Evolutionary conservation across 2,113 vertebrate genomes (phyloP), one percentile per base, ranked within the genome.

Genomic region (Amphiprion percula): DNA sequence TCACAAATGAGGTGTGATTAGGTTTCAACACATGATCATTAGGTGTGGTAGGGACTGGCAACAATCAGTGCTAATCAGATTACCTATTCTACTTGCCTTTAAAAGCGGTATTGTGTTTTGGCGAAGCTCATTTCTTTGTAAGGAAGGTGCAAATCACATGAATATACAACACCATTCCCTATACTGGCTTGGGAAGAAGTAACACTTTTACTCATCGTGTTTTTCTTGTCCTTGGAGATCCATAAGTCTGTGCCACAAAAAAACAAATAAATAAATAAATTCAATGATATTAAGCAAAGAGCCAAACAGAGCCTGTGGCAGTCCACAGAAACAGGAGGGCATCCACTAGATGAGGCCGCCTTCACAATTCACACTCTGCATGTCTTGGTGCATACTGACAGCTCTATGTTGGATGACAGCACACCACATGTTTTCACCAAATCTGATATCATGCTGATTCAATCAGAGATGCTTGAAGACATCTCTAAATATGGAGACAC

Each of bases 401-500:
- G 82, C 79, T 88, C 79, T 56, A 59, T 87, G 84, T 90, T 90
- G 86, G 86, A 72, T 82, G 82, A 88, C 90, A 88, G 81, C 82
- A 87, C 69, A 78, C 70, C 82, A 85, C 83, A 88, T 90, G 83
- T 83, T 86, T 89, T 86, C 80, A 79, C 66, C 74, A 85, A 74
- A 84, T 87, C 74, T 86, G 79, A 86, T 87, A 83, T 77, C 89
- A 80, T 68, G 86, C 87, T 88, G 82, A 89, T 87, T 88, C 76
- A 87, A 90, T 92, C 84, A 90, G 82, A 79, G 76, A 79, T 78
- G 66, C 82, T 89, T 81, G 74, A 82, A 80, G 77, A 85, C 68
- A 71, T 86, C 70, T 83, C 75, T 76, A 87, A 87, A 88, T 83
- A 79, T 58, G 70, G 54, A 85, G 49, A 78, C 54, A 72, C 54